phyloP scores from a whole-genome alignment of 2,797 vertebrate species.

The Borostomias antarcticus region DNA sequence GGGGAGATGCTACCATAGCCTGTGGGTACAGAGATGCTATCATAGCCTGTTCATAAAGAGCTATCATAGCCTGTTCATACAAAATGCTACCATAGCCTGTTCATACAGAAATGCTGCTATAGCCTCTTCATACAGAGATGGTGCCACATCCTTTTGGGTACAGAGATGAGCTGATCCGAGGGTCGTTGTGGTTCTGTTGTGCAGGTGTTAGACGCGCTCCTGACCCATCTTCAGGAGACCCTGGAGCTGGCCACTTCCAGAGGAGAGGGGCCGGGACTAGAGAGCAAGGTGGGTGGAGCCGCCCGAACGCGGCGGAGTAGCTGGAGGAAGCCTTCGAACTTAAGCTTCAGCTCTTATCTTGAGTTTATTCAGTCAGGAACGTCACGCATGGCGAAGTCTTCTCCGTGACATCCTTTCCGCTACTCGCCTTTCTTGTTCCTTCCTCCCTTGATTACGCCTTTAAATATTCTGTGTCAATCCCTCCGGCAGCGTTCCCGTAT shows the following conservation, averaged over 20 bases:
- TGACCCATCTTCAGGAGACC: constrained; percentile 90
- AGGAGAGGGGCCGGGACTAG: constrained; percentile 82
- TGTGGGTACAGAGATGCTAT: too few species aligned
- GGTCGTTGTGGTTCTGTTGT: too few species aligned
- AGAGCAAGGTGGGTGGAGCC: constrained; percentile 94
- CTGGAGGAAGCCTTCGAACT: too few species aligned
- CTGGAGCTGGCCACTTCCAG: constrained; percentile 85
- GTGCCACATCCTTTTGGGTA: background rate
- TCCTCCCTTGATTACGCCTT: background rate
- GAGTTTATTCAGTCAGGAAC: background rate
- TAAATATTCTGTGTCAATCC: background rate
- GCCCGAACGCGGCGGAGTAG: too few species aligned
- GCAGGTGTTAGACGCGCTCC: constrained; percentile 90
- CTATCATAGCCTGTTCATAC: too few species aligned
- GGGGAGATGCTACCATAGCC: too few species aligned
- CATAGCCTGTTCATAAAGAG: too few species aligned
- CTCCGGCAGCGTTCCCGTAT: background rate
- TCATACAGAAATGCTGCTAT: too few species aligned
- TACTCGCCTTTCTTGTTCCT: background rate
- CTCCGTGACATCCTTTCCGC: background rate
- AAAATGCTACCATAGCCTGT: too few species aligned
- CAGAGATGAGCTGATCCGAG: too few species aligned
- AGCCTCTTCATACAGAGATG: background rate
- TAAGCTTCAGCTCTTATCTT: too few species aligned
- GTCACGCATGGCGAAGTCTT: background rate